A percentile compares a stretch with the other conserved stretches of the same genome.
Conservation (phyloP, 2,113 vertebrate species). For the Neomonachus schauinslandi region DNA sequence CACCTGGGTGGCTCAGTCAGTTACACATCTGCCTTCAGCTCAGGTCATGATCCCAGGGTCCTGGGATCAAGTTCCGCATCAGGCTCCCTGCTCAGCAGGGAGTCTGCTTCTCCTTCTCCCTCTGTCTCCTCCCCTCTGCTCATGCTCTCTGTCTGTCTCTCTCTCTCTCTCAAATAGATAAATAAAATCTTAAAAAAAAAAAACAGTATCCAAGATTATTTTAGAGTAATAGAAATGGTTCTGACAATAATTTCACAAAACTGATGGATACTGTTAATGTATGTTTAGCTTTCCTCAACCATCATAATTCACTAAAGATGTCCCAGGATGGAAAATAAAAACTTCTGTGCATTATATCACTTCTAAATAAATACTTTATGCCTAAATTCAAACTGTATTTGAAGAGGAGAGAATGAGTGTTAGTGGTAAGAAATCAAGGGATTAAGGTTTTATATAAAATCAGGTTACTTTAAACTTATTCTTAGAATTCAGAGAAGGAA, state of each 20-base stretch:
- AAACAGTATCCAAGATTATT: neutral
- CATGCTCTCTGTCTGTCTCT: neutral
- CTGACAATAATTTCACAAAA: conserved; percentile 29
- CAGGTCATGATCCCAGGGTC: no score
- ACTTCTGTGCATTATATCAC: neutral
- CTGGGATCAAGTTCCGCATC: no score
- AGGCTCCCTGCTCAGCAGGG: no score
- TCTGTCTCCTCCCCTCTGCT: neutral
- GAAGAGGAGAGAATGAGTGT: neutral
- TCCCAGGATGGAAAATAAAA: neutral
- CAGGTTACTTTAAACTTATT: conserved; percentile 37
- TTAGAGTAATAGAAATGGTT: neutral
- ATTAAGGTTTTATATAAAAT: neutral
- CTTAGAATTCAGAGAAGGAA: neutral
- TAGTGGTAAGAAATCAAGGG: neutral
- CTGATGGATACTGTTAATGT: neutral
- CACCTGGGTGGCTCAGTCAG: no score
- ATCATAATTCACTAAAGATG: neutral
- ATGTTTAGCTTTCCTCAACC: neutral
- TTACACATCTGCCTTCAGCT: no score
- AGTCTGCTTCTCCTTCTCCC: neutral
- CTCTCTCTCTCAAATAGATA: neutral
- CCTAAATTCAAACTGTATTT: neutral
- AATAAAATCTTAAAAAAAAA: neutral
- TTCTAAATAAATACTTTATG: neutral